These are phyloP conservation scores for Geopemphigus sp. DNA, from an alignment of 1,140 invertebrate species.

Conservation along the genomic window DNA sequence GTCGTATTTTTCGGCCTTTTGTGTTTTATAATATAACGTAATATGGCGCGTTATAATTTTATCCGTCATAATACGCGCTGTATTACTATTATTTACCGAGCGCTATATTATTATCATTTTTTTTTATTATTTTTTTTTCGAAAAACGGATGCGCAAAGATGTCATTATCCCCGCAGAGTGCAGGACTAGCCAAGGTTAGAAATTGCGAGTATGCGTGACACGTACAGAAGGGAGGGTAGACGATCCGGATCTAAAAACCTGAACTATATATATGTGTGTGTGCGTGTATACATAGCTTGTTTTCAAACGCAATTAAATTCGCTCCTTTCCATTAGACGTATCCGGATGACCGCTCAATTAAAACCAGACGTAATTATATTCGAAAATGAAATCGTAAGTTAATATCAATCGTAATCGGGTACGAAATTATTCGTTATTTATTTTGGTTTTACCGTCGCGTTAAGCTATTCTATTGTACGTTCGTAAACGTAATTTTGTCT, in stretches of 20 bases:
- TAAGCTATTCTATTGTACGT: too few relatives aligned
- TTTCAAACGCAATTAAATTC: slow-evolving; percentile 11
- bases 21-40: too few relatives aligned
- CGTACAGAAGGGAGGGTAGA: background rate
- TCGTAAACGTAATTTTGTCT: too few relatives aligned
- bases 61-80: too few relatives aligned
- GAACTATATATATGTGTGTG: background rate
- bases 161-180: slow-evolving; percentile 9
- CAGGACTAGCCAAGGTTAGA: slow-evolving; percentile 29
- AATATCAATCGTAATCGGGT: too few relatives aligned
- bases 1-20: background rate
- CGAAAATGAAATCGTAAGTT: too few relatives aligned
- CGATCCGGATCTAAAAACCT: slow-evolving; percentile 29
- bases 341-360: too few relatives aligned
- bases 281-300: background rate
- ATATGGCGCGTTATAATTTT: too few relatives aligned
- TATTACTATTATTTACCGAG: too few relatives aligned
- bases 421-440: background rate
- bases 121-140: slow-evolving; percentile 15
- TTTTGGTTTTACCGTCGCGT: background rate
- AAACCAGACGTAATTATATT: too few relatives aligned
- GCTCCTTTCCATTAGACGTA: background rate
- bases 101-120: slow-evolving; percentile 21
- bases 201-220: background rate
- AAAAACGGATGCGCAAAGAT: slow-evolving; percentile 40